Evolutionary conservation across 2,888 invertebrate species (phyloP).

Genomic region (Peribatodes rhomboidaria): DNA sequence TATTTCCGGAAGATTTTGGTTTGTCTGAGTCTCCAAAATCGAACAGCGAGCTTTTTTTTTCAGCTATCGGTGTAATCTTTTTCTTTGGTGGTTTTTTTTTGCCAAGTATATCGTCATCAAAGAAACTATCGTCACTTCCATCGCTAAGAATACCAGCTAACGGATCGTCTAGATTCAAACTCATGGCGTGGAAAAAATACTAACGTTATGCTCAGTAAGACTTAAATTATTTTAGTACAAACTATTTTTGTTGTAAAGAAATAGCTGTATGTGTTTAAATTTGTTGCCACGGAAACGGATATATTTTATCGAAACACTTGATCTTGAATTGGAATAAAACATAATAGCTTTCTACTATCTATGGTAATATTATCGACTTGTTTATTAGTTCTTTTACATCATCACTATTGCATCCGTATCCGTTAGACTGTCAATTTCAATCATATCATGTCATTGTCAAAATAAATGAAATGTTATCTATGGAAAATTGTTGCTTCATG

Average conservation of each 20-base stretch:
- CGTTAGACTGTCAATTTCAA: conserved; percentile 3
- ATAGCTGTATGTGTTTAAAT: conserved; percentile 61
- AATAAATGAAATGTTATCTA: conserved; percentile 45
- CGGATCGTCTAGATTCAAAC: conserved; percentile 88
- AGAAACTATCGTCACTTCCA: conserved; percentile 91
- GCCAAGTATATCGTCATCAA: conserved; percentile 87
- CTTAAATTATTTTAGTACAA: neutral
- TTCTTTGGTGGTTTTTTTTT: conserved; percentile 76
- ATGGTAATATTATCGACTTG: conserved; percentile 19
- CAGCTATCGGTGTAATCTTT: conserved; percentile 62
- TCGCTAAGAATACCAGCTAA: conserved; percentile 89
- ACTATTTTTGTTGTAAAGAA: neutral
- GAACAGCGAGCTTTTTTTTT: conserved; percentile 76
- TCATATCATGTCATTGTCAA: conserved; percentile 10
- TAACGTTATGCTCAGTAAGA: neutral
- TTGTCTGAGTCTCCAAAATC: conserved; percentile 66
- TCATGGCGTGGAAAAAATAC: conserved; percentile 66
- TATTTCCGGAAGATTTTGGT: conserved; percentile 48
- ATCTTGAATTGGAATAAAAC: no score
- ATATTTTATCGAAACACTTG: conserved; percentile 13
- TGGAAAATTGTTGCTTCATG: conserved; percentile 81
- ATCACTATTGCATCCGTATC: neutral
- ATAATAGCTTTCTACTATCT: conserved; percentile 7
- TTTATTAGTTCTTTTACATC: neutral
- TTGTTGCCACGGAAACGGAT: conserved; percentile 72